Conservation (phyloP, 2,888 invertebrate species). For the Ophioninae sp. region DNA sequence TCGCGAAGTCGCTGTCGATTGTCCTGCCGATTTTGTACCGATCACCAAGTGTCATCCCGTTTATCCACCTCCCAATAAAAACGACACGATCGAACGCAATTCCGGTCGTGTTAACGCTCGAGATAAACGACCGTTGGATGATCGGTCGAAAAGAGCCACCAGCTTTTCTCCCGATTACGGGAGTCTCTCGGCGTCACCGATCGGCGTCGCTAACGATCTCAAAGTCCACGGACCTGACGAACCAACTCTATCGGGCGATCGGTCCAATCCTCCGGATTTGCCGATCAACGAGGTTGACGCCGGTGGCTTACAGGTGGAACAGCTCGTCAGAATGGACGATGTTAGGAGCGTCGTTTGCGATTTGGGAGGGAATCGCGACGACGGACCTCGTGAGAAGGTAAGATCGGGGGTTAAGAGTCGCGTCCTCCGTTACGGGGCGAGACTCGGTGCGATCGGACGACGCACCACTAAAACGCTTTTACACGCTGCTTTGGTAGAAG, state of each 20-base stretch:
- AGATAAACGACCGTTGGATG: conserved; percentile 41
- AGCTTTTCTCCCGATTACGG: conserved; percentile 18
- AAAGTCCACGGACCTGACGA: conserved; percentile 20
- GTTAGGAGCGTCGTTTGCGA: conserved; percentile 52
- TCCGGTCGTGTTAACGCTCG: conserved; percentile 39
- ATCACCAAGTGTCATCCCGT: conserved; percentile 78
- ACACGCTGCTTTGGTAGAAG: conserved; percentile 39
- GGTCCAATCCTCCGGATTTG: conserved; percentile 23
- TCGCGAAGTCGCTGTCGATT: conserved; percentile 79
- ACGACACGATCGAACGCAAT: conserved; percentile 43
- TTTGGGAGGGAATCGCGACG: conserved; percentile 51
- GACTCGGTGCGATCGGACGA: conserved; percentile 45
- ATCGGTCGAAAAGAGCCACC: conserved; percentile 3
- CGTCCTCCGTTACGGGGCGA: conserved; percentile 62
- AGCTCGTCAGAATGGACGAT: conserved; percentile 45
- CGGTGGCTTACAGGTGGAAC: not conserved
- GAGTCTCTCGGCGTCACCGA: conserved; percentile 25
- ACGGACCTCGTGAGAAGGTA: conserved; percentile 75
- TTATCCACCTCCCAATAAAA: conserved; percentile 77
- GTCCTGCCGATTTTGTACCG: conserved; percentile 78
- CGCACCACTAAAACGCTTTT: conserved; percentile 44
- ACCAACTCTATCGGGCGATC: not conserved
- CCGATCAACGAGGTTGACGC: conserved; percentile 12
- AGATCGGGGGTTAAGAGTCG: conserved; percentile 78
- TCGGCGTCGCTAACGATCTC: conserved; percentile 25